phyloP scores from a whole-genome alignment of 2,113 vertebrate species.

The Callionymus lyra region DNA sequence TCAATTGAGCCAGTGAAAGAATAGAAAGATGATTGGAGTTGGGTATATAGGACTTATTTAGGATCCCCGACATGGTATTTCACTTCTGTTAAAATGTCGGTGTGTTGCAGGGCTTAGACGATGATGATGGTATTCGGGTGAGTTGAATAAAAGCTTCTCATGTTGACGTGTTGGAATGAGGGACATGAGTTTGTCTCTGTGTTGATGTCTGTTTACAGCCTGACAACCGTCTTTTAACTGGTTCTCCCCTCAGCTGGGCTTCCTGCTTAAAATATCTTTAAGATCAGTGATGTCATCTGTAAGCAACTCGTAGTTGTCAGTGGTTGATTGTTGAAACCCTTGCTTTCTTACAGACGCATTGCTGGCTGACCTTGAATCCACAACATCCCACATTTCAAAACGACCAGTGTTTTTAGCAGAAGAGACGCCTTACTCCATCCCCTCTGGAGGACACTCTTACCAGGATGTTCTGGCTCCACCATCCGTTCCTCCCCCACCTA shows the following conservation, averaged over 20 bases:
- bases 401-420: slow-evolving; percentile 82
- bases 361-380: slow-evolving; percentile 92
- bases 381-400: slow-evolving; percentile 94
- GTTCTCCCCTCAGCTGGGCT: too few species aligned
- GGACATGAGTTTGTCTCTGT: slow-evolving; percentile 12
- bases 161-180: slow-evolving; percentile 32
- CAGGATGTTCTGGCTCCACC: slow-evolving; percentile 80
- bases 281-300: too few species aligned
- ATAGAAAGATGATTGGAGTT: too few species aligned
- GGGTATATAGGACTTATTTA: too few species aligned
- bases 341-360: slow-evolving; percentile 74
- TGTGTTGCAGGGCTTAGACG: background rate
- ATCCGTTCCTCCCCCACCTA: slow-evolving; percentile 81
- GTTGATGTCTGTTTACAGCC: slow-evolving; percentile 35
- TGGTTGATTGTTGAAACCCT: background rate
- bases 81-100: slow-evolving; percentile 21
- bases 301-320: background rate
- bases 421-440: slow-evolving; percentile 90
- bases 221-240: background rate
- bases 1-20: slow-evolving; percentile 17
- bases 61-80: too few species aligned
- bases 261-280: too few species aligned
- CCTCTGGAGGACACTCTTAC: slow-evolving; percentile 78
- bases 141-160: slow-evolving; percentile 21
- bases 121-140: background rate